These are phyloP conservation scores for Cephus sareptanus DNA, from an alignment of 2,888 invertebrate genomes.

Conservation along the genomic window DNA sequence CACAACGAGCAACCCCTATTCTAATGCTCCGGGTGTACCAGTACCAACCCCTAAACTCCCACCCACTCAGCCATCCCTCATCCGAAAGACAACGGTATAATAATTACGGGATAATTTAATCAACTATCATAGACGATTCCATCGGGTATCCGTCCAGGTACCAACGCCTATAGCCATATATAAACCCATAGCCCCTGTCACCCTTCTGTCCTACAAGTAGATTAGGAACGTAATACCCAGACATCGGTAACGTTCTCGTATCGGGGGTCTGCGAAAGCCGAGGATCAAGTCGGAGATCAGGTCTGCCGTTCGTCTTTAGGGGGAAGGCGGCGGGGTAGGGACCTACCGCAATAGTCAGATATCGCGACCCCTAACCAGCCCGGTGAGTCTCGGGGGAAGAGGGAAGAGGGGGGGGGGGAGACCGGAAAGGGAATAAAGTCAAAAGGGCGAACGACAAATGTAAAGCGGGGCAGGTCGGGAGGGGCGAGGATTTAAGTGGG, in stretches of 20 bases:
- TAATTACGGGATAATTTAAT: neutral
- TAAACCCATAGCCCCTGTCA: neutral
- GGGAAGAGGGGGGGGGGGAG: too few relatives aligned
- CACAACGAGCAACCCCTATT: neutral
- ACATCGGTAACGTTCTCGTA: constrained; percentile 12
- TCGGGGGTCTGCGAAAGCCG: constrained; percentile 20
- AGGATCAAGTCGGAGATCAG: constrained; percentile 12
- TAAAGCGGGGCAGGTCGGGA: neutral
- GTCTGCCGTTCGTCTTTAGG: neutral
- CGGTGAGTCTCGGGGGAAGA: constrained; percentile 15
- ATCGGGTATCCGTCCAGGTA: neutral
- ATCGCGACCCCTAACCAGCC: constrained; percentile 26
- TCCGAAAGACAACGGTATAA: neutral
- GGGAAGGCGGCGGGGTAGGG: neutral
- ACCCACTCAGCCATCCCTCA: fast-evolving
- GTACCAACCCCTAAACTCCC: neutral
- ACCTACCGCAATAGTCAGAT: constrained; percentile 25
- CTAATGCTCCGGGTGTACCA: neutral
- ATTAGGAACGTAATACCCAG: neutral
- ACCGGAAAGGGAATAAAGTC: constrained; percentile 10
- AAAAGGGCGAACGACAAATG: constrained; percentile 16
- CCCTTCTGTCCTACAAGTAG: neutral
- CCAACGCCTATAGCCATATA: too few relatives aligned
- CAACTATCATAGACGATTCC: neutral
- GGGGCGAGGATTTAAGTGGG: constrained; percentile 19